Evolutionary conservation across 2,888 invertebrate species (phyloP).

Genomic region (Lepas anatifera): DNA sequence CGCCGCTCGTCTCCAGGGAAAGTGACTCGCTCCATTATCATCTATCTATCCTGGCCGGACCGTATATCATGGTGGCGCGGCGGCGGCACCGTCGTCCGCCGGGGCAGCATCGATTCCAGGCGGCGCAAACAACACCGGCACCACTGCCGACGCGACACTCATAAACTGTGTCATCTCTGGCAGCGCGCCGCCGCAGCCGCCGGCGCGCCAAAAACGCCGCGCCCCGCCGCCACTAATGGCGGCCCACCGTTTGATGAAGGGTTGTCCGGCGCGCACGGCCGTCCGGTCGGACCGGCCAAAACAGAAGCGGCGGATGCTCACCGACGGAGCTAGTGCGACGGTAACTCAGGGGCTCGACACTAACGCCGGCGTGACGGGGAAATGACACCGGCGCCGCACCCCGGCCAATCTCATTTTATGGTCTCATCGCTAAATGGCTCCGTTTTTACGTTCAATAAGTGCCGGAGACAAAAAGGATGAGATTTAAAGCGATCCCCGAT

Average conservation of each 20-base stretch:
- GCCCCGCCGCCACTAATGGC: too few relatives aligned
- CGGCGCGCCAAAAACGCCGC: too few relatives aligned
- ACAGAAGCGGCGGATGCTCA: too few relatives aligned
- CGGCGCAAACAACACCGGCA: background rate
- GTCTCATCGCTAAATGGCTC: background rate
- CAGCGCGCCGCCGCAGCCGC: background rate
- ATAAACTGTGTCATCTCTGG: constrained; percentile 8
- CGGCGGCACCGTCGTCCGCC: background rate
- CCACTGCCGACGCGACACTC: too few relatives aligned
- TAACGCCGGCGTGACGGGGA: background rate
- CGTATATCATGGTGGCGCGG: background rate
- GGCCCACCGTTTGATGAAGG: background rate
- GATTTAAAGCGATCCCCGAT: too few relatives aligned
- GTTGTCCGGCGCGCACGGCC: background rate
- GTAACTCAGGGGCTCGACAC: background rate
- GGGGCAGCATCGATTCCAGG: background rate
- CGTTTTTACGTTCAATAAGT: constrained; percentile 1
- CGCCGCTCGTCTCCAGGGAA: too few relatives aligned
- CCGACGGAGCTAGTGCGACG: too few relatives aligned
- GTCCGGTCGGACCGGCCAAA: too few relatives aligned
- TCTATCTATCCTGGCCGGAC: background rate
- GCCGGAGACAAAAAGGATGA: constrained; percentile 1
- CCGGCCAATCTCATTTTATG: constrained; percentile 4
- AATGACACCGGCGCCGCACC: background rate
- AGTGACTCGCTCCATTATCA: background rate